phyloP scores from a whole-genome alignment of 2,797 vertebrate genomes.

The Xenentodon cancila region DNA sequence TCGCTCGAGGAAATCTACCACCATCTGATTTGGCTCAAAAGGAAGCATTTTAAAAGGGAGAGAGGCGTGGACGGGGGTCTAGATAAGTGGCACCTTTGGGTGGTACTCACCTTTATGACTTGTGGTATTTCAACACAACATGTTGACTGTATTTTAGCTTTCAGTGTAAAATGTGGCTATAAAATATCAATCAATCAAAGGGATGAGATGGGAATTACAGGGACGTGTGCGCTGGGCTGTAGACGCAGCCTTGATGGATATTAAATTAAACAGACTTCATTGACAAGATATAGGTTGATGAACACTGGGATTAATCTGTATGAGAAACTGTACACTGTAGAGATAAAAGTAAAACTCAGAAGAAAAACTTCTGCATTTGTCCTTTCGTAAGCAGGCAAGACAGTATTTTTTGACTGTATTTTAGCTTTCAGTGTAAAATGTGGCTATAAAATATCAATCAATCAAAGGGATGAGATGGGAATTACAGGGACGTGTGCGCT shows the following conservation, averaged over 20 bases:
- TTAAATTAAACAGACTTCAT: background rate
- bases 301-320: background rate
- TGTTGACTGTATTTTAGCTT: slow-evolving; percentile 20
- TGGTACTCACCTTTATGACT: slow-evolving; percentile 35
- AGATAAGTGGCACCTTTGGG: slow-evolving; percentile 67
- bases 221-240: background rate
- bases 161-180: slow-evolving; percentile 42
- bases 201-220: slow-evolving; percentile 5
- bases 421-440: no score
- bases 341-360: background rate
- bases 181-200: slow-evolving; percentile 41
- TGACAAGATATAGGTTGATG: background rate
- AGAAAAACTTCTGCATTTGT: background rate
- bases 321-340: background rate
- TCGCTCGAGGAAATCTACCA: slow-evolving; percentile 52
- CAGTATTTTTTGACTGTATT: no score
- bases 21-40: slow-evolving; percentile 33
- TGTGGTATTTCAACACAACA: slow-evolving; percentile 57
- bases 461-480: slow-evolving; percentile 20
- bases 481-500: slow-evolving; percentile 7
- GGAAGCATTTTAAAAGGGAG: slow-evolving; percentile 22
- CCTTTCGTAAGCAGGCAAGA: no score
- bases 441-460: slow-evolving; percentile 40
- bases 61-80: slow-evolving; percentile 18
- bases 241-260: background rate